Percentiles rank a stretch among this genome's conserved stretches.
Conservation (phyloP, 2,797 vertebrate genomes). For the Anolis apletophallus region DNA sequence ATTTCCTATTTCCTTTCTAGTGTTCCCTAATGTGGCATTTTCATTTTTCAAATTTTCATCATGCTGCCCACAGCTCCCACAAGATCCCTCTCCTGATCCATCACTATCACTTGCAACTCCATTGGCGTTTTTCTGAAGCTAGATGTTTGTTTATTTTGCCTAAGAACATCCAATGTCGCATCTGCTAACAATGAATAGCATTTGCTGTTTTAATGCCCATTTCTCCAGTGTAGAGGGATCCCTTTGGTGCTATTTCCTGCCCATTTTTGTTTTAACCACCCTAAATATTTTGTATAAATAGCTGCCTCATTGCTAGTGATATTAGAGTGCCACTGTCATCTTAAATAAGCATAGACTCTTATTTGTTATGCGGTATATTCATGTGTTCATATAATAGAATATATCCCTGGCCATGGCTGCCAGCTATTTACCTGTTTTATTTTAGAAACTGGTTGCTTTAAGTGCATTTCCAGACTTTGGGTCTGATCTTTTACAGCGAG, state of each 20-base stretch:
- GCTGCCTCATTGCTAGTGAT: neutral
- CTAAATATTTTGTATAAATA: neutral
- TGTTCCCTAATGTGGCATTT: neutral
- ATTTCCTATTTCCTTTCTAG: no score
- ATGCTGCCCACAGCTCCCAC: neutral
- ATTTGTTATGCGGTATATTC: neutral
- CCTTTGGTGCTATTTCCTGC: neutral
- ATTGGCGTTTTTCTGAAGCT: neutral
- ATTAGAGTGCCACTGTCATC: neutral
- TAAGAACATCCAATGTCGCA: neutral
- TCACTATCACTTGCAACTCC: neutral
- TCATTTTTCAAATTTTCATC: neutral
- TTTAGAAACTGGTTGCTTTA: neutral
- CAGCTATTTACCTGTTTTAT: neutral
- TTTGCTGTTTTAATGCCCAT: neutral
- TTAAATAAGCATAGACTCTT: neutral
- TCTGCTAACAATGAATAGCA: neutral
- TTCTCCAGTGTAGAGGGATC: neutral
- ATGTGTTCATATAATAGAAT: neutral
- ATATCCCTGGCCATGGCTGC: neutral
- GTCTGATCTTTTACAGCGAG: neutral
- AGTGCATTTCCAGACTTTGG: neutral
- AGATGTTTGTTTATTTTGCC: neutral
- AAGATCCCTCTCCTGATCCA: neutral
- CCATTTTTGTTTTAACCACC: neutral